Base-by-base conservation (phyloP, 1,140 invertebrate genomes). In the Drosophila dunni region DNA sequence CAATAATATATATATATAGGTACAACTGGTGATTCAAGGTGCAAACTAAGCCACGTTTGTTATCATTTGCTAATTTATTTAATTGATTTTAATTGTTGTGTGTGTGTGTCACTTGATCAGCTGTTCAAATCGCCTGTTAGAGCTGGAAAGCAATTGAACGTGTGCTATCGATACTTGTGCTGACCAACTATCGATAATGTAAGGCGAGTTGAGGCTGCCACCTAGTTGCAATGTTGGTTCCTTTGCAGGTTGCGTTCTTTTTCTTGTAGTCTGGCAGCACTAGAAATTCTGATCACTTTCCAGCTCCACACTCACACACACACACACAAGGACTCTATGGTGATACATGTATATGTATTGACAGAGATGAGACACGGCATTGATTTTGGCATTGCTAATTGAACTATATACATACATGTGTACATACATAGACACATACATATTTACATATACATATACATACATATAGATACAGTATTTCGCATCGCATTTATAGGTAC, bases 31-130 rank as follows among this genome's bases (percentile, higher is more conserved):
- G 53, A 61, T 44, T 46, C 36, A 38, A 40, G 51, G 79, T 81
- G 79, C 74, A 81, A 81, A 72, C 75, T 78, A 81, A 81, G 79
- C 79, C 75, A 82, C 75, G 36, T 20, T 75, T 40, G 36, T 20
- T 75, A 36, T 69, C 51, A 46, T 56, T 81, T 53, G 20, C 33
- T 58, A 29, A 29, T 29, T 29, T 29, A 29, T 29, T 29, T 29
- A 6, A 29, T 20, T 20, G 17, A 45, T 17, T 40, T 57, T 15
- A 10, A 50, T 42, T 72, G 29, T 67, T 20, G 24, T 34, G 5
- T 33, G 10, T 34, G 8, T 15, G 29, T 38, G 58, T 48, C 29
- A 53, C 50, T 53, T 53, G 50, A 53, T 53, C 50, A 53, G 33
- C 50, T 34, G 34, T 56, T 38, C 3, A 38, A 56, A 56, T 40